phyloP scores from a whole-genome alignment of 2,888 invertebrate species.

The Agrilus biguttatus region DNA sequence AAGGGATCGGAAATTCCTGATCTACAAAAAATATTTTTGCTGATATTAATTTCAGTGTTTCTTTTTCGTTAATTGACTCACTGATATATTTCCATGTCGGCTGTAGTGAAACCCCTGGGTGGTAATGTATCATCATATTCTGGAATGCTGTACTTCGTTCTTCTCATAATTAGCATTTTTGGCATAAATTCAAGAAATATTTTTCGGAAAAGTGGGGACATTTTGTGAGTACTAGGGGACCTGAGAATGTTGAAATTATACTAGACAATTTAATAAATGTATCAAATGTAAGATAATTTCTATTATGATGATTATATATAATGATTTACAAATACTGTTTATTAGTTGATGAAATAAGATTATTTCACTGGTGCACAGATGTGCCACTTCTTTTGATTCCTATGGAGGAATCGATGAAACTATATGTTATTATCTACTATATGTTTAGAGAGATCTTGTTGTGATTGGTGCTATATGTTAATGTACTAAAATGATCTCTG shows the following conservation, averaged over 20 bases:
- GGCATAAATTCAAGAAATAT: constrained; percentile 90
- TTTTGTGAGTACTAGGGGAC: constrained; percentile 84
- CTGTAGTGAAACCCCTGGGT: constrained; percentile 66
- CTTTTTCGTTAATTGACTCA: constrained; percentile 23
- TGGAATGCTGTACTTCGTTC: constrained; percentile 73
- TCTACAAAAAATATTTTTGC: constrained; percentile 11
- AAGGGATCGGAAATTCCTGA: constrained; percentile 30
- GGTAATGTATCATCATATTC: constrained; percentile 71
- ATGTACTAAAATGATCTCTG: too few relatives aligned
- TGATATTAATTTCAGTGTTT: neutral
- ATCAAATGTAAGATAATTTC: too few relatives aligned
- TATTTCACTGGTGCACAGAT: too few relatives aligned
- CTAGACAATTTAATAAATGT: neutral
- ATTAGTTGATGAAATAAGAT: too few relatives aligned
- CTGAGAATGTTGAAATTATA: constrained; percentile 29
- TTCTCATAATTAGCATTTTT: constrained; percentile 75
- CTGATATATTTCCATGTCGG: constrained; percentile 67
- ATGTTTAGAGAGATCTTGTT: too few relatives aligned
- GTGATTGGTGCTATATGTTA: too few relatives aligned
- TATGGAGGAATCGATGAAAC: too few relatives aligned
- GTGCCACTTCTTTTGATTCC: too few relatives aligned
- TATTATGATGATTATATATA: too few relatives aligned
- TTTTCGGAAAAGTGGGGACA: constrained; percentile 81
- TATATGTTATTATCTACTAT: too few relatives aligned
- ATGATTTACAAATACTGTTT: too few relatives aligned